Percentiles rank a stretch among this genome's conserved stretches.
phyloP scores from a whole-genome alignment of 2,113 vertebrate genomes.

The Phodopus roborovskii region DNA sequence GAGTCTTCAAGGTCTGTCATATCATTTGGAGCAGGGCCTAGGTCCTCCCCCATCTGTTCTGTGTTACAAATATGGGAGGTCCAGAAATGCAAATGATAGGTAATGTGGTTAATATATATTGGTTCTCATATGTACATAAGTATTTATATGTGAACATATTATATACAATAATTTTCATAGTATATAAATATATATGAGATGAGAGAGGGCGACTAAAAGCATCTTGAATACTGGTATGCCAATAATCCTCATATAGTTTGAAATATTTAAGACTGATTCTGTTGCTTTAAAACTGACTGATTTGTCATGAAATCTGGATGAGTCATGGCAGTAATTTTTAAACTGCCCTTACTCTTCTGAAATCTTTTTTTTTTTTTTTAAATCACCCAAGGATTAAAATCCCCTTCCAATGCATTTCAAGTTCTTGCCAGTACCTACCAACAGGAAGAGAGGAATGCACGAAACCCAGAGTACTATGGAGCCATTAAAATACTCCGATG shows the following conservation, averaged over 20 bases:
- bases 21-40: too few species aligned
- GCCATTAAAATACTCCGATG: neutral
- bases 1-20: too few species aligned
- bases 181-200: neutral
- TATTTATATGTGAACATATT: neutral
- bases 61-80: neutral
- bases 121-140: neutral
- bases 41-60: too few species aligned
- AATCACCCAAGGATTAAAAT: conserved; percentile 32
- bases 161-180: neutral
- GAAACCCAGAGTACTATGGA: conserved; percentile 25
- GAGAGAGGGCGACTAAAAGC: neutral
- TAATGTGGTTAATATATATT: neutral
- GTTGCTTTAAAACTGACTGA: neutral
- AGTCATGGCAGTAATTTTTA: neutral
- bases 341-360: neutral
- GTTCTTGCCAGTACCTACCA: conserved; percentile 35
- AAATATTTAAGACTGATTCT: neutral
- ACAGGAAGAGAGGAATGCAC: neutral
- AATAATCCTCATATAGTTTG: neutral
- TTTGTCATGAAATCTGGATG: neutral
- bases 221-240: neutral
- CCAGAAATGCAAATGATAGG: neutral
- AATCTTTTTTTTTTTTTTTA: conserved; percentile 34
- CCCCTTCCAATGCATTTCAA: neutral